Evolutionary conservation across 2,888 invertebrate genomes (phyloP), one percentile per base, ranked within the genome.

Genomic region (Synanthedon vespiformis): DNA sequence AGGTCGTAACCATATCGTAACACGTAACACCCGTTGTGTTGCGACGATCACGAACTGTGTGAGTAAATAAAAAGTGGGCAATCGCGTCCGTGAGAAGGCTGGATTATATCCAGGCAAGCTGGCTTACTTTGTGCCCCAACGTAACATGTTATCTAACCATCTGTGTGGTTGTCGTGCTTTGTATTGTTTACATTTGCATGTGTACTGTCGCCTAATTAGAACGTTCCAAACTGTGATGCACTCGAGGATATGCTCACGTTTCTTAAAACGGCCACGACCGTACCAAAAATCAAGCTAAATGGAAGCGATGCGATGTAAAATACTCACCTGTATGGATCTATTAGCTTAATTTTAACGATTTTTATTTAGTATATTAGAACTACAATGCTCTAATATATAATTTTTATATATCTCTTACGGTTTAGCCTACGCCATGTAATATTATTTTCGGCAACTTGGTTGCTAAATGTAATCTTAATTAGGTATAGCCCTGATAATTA

Each of bases 21-120:
- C 68, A 67, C 68, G 68, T 68, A 68, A 68, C 56, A 61, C 48
- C 52, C 22, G 44, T 34, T 55, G 53, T 58, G 61, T 62, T 60
- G 60, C 63, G 49, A 56, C 54, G 63, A 61, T 64, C 67, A 66
- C 65, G 60, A 66, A 61, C 52, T 55, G 60, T 14, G 14, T 14
- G n/a, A 44, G 44, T 60, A 58, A 62, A 60, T 57, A 61, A 62
- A 62, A 65, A 58, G 54, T 56, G 50, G 53, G 55, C 53, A 50
- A 54, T 16, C 40, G 27, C 14, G n/a, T 52, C 54, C 55, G 60
- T 58, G 57, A 56, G 57, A 52, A 44, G 44, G 44, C 44, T 11
- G 44, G 44, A 44, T 44, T 44, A 44, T 44, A 13, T 44, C 44
- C 44, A 44, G 44, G 14, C 44, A 34, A 34, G 22, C 34, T 34